Conservation (phyloP, 2,888 invertebrate genomes). For the Branchellion lobata region DNA sequence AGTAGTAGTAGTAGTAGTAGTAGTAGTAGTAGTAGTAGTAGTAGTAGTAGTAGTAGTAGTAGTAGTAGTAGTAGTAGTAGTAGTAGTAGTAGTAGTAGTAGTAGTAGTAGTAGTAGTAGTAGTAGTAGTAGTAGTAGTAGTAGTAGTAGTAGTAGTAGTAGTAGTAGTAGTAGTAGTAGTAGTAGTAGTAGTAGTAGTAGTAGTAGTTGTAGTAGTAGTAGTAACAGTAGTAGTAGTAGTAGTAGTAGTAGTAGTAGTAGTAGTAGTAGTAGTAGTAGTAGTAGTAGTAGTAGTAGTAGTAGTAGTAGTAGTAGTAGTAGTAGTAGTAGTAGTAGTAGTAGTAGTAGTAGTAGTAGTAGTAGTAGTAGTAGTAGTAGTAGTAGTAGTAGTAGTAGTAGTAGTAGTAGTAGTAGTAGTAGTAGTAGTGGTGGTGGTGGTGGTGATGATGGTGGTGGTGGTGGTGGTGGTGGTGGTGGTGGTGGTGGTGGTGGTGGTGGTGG, state of each 20-base stretch:
- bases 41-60: conserved; percentile 11
- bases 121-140: conserved; percentile 29
- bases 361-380: conserved; percentile 14
- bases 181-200: conserved; percentile 29
- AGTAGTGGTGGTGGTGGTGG: not conserved
- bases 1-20: no score
- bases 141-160: conserved; percentile 29
- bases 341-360: conserved; percentile 8
- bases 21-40: conserved; percentile 11
- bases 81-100: conserved; percentile 29
- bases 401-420: not conserved
- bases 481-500: not conserved
- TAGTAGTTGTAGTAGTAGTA: conserved; percentile 4
- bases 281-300: conserved; percentile 9
- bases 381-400: conserved; percentile 17
- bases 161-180: conserved; percentile 29
- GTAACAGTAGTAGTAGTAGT: not conserved
- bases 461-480: not conserved
- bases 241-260: not conserved
- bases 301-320: not conserved
- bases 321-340: not conserved
- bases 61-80: conserved; percentile 21
- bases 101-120: conserved; percentile 29
- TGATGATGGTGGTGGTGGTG: not conserved
- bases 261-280: conserved; percentile 2